These are phyloP conservation scores for Drosophila funebris DNA, from an alignment of 1,140 invertebrate genomes.

Conservation along the genomic window DNA sequence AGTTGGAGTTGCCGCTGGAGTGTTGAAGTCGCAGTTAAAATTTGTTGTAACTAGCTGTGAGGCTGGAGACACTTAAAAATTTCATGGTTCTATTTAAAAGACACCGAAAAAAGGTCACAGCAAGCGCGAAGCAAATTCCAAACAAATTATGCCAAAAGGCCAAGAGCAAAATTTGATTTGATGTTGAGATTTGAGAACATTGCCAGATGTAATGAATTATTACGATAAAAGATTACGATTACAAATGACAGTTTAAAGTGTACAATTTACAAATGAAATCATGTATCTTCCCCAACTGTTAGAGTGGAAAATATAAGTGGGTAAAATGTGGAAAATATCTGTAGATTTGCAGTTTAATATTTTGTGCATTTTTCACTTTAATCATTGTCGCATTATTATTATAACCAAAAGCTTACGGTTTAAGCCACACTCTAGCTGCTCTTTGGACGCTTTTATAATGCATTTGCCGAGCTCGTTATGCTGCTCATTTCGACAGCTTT, in stretches of 20 bases:
- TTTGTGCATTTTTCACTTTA: background rate
- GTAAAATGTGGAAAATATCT: background rate
- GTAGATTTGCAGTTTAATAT: background rate
- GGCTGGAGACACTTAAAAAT: constrained; percentile 65
- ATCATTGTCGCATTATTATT: background rate
- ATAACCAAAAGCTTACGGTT: background rate
- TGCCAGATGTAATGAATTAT: constrained; percentile 23
- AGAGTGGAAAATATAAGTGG: background rate
- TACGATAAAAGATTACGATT: background rate
- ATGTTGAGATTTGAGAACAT: constrained; percentile 1
- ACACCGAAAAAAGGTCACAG: constrained; percentile 39
- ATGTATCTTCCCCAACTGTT: background rate
- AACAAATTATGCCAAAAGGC: constrained; percentile 40
- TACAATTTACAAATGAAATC: background rate
- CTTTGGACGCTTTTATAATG: background rate
- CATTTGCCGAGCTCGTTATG: background rate
- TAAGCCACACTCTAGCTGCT: background rate
- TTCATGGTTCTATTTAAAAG: constrained; percentile 56
- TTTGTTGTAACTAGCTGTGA: constrained; percentile 25
- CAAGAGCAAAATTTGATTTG: constrained; percentile 27
- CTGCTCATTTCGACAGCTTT: constrained; percentile 11
- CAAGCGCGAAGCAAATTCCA: constrained; percentile 45
- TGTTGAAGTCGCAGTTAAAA: constrained; percentile 17
- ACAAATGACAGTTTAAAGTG: constrained; percentile 1
- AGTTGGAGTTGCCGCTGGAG: no score